A percentile compares a stretch with the other conserved stretches of the same genome.
Evolutionary conservation across 23 tunicate genomes (phyloP).

Genomic region (Ciona savignyi): DNA sequence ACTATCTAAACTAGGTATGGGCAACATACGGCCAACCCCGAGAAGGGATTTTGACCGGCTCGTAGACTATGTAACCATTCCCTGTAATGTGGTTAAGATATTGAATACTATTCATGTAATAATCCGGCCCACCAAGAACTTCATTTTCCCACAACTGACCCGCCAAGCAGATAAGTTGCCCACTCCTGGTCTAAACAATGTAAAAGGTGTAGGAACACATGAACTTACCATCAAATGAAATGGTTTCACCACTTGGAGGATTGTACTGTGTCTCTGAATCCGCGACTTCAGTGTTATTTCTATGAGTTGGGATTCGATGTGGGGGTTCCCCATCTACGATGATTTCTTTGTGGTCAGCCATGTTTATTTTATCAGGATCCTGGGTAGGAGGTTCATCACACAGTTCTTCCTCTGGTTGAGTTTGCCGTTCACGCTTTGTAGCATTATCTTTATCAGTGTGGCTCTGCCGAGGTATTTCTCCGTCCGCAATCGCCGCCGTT

Average conservation of each 20-base stretch:
- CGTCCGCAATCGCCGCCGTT: neutral
- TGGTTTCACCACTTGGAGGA: slow-evolving; percentile 15
- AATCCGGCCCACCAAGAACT: no score
- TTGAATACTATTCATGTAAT: no score
- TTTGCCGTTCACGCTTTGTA: neutral
- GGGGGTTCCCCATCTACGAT: neutral
- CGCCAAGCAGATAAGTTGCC: no score
- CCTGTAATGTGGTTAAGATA: no score
- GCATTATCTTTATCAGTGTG: neutral
- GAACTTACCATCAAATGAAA: slow-evolving; percentile 10
- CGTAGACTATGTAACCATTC: no score
- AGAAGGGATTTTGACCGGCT: no score
- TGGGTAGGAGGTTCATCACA: no score
- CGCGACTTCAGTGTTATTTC: slow-evolving; percentile 23
- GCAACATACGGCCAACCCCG: no score
- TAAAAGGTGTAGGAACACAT: slow-evolving; percentile 69
- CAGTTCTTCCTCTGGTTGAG: no score
- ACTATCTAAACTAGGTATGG: no score
- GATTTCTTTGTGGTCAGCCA: neutral
- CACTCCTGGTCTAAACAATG: slow-evolving; percentile 32
- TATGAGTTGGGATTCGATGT: neutral
- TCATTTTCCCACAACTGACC: no score
- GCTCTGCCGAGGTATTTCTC: no score
- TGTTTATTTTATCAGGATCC: neutral
- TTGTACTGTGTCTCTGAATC: slow-evolving; percentile 86